Base-by-base conservation (phyloP, 2,888 invertebrate species). In the Meteorus colon region DNA sequence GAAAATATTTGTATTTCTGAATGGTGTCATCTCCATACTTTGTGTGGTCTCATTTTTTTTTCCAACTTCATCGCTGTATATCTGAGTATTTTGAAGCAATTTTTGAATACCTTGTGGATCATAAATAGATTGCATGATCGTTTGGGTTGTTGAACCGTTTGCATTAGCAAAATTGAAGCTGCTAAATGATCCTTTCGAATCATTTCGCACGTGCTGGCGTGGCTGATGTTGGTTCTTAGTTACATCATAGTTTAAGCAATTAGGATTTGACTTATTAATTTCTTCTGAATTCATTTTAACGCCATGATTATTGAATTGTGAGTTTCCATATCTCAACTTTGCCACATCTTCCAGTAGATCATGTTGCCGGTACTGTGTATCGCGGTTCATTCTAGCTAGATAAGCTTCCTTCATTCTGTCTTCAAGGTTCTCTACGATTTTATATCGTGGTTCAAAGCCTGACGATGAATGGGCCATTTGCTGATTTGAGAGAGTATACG, bases 121-220 rank as follows among this genome's bases (percentile, higher is more conserved):
- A 75, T 86, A 88, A 60, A 87, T 85, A 10, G 88, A 84, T 37
- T 85, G 86, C 81, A 85, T 84, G 45, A 86, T 84, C 1, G 82
- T 84, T 51, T 85, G 82, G 27, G 83, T 82, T 5, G 82, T 80
- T 45, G 83, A 73, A 70, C 82, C 83, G 4, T 80, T 76, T 14
- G 82, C 80, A 71, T 82, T 84, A 29, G 77, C 71, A 74, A 80
- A 76, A 48, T 78, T 81, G 76, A 81, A 85, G 55, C 77, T 79
- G 68, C 68, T 78, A 2, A 76, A 66, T 1, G 82, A 76, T 0
- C 81, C 78, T 70, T 82, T 80, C 0, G 83, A 78, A 8, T 86
- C 86, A 74, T 84, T 85, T 41, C 83, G 82, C 14, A 73, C 78
- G 66, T 84, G 83, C 29, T 85, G 81, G 24, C 82, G 80, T 27